These are phyloP conservation scores for Chascanopsetta lugubris DNA, from an alignment of 2,113 vertebrate species.

Conservation along the genomic window DNA sequence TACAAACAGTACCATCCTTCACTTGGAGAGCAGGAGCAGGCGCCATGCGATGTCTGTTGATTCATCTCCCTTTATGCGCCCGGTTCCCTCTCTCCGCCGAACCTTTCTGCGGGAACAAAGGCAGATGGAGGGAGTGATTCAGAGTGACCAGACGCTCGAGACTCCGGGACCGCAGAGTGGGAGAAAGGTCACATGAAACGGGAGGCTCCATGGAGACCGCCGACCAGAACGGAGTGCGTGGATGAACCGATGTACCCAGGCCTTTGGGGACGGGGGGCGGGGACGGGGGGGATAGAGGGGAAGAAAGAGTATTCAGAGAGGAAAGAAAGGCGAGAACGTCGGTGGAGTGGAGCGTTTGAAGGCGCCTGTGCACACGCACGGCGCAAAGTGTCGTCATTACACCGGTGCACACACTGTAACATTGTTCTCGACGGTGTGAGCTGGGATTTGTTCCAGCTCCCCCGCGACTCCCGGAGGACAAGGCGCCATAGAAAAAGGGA, in stretches of 20 bases:
- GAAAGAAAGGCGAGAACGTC: slow-evolving; percentile 19
- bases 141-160: slow-evolving; percentile 74
- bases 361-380: slow-evolving; percentile 8
- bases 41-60: slow-evolving; percentile 66
- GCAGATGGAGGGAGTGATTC: slow-evolving; percentile 66
- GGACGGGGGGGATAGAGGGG: slow-evolving; percentile 45
- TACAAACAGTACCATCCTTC: slow-evolving; percentile 56
- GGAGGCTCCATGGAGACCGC: slow-evolving; percentile 70
- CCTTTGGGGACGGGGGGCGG: slow-evolving; percentile 37
- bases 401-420: background rate
- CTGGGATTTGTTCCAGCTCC: background rate
- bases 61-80: slow-evolving; percentile 62
- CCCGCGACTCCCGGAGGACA: background rate
- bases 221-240: slow-evolving; percentile 64
- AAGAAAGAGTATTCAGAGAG: slow-evolving; percentile 56
- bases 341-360: slow-evolving; percentile 8
- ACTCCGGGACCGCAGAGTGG: slow-evolving; percentile 54
- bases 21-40: slow-evolving; percentile 54
- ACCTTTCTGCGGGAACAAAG: slow-evolving; percentile 73
- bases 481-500: background rate
- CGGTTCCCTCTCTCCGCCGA: slow-evolving; percentile 44
- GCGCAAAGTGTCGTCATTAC: slow-evolving; percentile 27
- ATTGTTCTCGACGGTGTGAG: background rate
- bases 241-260: slow-evolving; percentile 68
- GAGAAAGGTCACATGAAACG: slow-evolving; percentile 78